Conservation (phyloP, 2,113 vertebrate genomes). For the Ginglymostoma cirratum region DNA sequence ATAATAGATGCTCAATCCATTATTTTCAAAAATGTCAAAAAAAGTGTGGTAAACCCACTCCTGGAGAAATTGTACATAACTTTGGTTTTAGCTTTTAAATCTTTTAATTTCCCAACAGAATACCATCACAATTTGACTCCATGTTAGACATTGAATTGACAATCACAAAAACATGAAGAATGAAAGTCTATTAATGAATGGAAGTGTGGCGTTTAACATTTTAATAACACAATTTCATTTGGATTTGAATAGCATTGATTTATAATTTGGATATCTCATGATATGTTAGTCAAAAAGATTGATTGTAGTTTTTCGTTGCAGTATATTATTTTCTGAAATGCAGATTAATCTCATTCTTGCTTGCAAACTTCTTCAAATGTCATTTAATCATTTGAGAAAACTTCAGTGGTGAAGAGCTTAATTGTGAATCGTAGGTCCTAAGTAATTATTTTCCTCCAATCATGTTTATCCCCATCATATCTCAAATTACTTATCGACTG, state of each 20-base stretch:
- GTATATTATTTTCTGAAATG: neutral
- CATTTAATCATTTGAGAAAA: neutral
- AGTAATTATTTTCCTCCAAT: neutral
- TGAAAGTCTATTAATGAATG: neutral
- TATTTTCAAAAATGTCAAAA: neutral
- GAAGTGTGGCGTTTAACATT: neutral
- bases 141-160: neutral
- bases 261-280: neutral
- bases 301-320: too few species aligned
- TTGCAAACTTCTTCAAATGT: neutral
- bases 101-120: neutral
- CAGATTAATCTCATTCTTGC: neutral
- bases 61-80: neutral
- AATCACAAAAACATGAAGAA: neutral
- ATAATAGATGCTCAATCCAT: slow-evolving; percentile 2
- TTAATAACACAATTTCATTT: neutral
- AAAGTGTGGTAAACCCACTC: neutral
- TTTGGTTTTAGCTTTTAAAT: neutral
- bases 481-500: neutral
- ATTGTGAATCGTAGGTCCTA: neutral
- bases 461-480: neutral
- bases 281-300: neutral
- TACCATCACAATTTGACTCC: neutral
- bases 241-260: neutral
- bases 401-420: neutral